Evolutionary conservation across 2,797 vertebrate species (phyloP).

Genomic region (Prionace glauca): DNA sequence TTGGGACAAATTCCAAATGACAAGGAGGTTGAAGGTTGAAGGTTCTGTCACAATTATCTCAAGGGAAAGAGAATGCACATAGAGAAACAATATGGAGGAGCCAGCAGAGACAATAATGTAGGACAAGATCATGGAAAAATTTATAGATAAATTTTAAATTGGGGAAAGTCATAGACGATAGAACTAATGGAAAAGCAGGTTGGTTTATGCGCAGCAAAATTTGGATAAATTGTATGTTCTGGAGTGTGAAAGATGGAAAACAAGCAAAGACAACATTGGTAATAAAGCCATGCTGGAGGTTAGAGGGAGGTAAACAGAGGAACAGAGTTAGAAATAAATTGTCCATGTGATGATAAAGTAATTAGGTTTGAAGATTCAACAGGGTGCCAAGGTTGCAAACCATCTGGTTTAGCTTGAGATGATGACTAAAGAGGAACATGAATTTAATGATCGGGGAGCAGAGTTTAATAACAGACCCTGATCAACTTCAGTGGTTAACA

Average conservation of each 20-base stretch:
- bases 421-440: not conserved
- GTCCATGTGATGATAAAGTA: not conserved
- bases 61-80: not conserved
- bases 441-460: not conserved
- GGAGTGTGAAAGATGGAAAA: not conserved
- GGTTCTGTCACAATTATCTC: not conserved
- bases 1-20: not conserved
- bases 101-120: no score
- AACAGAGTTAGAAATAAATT: not conserved
- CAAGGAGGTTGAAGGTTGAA: not conserved
- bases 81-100: not conserved
- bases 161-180: not conserved
- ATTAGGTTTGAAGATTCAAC: not conserved
- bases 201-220: not conserved
- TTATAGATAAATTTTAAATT: not conserved
- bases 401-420: not conserved
- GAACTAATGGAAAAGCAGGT: not conserved
- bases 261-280: not conserved
- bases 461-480: not conserved
- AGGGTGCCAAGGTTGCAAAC: not conserved
- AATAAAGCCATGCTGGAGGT: not conserved
- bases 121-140: not conserved
- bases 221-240: not conserved
- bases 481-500: not conserved
- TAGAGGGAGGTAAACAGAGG: not conserved